Base-by-base conservation (phyloP, 2,113 vertebrate genomes). In the Caranx melampygus region DNA sequence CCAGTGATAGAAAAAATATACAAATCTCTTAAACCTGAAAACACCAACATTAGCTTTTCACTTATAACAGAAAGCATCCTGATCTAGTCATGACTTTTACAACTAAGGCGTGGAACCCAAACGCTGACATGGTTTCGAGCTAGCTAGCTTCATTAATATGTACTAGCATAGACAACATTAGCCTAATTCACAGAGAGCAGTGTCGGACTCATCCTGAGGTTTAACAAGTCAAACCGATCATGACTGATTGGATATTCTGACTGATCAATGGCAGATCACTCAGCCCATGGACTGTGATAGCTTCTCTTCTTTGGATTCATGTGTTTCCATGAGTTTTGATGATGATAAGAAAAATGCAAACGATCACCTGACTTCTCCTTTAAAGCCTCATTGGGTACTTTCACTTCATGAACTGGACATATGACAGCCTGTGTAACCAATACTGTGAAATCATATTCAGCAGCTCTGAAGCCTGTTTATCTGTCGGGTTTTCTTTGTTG, bases 371-470 rank as follows among this genome's bases (percentile, higher is more conserved):
- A 34, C 45, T 69, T 58, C 13, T 42, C 3, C 47, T 65, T 40
- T 16, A 40, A 63, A 60, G 74, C 75, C 52, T 75, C 21, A 10
- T 71, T 42, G 11, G 54, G 68, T 74, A 54, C 20, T 35, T 68
- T 18, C 59, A 52, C 52, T 55, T 60, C 34, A 62, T 77, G 21
- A 84, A 86, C 83, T 88, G 85, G 85, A 89, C 79, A 78, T 52
- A 74, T 49, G 65, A 59, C 70, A 65, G 60, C 57, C 78, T 72
- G 63, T 82, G 44, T 44, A 72, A 88, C 77, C 31, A 79, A 80
- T 87, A 86, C 86, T 93, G 88, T 92, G 90, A 93, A 91, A 70
- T 44, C 72, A 59, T 44, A 26, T 52, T 45, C 54, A 31, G 20
- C 21, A 35, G 61, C 44, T 49, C 37, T 71, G 31, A 74, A 59